phyloP scores from a whole-genome alignment of 2,797 vertebrate genomes.

The Kryptopterus vitreolus region DNA sequence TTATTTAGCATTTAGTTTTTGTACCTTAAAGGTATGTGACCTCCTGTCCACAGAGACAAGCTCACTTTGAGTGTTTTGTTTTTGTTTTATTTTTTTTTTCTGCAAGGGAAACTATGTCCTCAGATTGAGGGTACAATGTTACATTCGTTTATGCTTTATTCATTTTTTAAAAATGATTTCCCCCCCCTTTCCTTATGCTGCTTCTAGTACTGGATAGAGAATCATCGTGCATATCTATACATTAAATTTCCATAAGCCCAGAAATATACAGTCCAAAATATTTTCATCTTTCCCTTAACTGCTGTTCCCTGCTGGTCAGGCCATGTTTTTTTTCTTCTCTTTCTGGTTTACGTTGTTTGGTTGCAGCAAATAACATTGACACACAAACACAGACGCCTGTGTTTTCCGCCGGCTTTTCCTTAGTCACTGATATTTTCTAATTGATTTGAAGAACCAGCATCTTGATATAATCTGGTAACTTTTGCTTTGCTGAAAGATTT shows the following conservation, averaged over 20 bases:
- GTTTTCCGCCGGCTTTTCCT: conserved; percentile 7
- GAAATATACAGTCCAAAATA: conserved; percentile 19
- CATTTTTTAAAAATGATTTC: conserved; percentile 54
- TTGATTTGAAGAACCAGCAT: neutral
- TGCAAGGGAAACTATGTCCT: conserved; percentile 68
- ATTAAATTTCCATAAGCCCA: conserved; percentile 31
- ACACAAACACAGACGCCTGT: conserved; percentile 31
- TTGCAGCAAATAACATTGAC: conserved; percentile 49
- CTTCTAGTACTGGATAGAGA: conserved; percentile 49
- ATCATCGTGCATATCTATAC: conserved; percentile 29
- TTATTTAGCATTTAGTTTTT: conserved; percentile 71
- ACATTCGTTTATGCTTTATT: conserved; percentile 53
- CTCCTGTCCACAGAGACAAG: conserved; percentile 63
- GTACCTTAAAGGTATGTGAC: conserved; percentile 80
- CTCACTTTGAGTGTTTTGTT: conserved; percentile 63
- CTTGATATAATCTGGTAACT: neutral
- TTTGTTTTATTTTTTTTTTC: conserved; percentile 52
- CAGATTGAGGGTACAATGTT: conserved; percentile 76
- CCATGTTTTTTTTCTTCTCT: conserved; percentile 28
- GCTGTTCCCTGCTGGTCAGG: conserved; percentile 57
- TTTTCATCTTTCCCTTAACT: conserved; percentile 36
- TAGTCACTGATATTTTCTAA: neutral
- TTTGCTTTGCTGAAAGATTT: neutral
- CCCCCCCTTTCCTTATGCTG: conserved; percentile 50
- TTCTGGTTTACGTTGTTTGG: conserved; percentile 32